Percentiles rank a stretch among this genome's conserved stretches.
These are phyloP conservation scores for Bombus sylvicola DNA, from an alignment of 1,140 invertebrate species.

Conservation along the genomic window DNA sequence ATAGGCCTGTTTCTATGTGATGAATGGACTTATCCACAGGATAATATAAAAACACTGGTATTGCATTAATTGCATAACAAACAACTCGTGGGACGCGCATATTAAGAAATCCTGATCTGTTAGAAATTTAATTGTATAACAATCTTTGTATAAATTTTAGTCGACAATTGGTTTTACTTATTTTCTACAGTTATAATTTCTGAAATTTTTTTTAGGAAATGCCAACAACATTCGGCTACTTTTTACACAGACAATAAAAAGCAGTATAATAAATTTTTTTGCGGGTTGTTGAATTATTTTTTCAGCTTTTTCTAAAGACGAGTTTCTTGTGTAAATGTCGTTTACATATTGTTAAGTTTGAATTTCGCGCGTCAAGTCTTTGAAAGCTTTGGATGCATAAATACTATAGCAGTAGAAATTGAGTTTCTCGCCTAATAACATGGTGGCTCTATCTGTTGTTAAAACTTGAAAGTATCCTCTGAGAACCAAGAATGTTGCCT, in stretches of 20 bases:
- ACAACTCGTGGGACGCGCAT: not conserved
- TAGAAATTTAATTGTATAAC: not conserved
- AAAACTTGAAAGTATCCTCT: not conserved
- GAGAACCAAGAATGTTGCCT: not conserved
- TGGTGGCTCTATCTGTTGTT: constrained; percentile 20
- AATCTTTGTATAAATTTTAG: not conserved
- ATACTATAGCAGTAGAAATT: not conserved
- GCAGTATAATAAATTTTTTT: not conserved
- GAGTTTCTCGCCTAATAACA: not conserved
- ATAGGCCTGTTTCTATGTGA: constrained; percentile 18
- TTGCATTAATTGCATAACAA: constrained; percentile 27
- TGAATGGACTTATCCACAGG: not conserved
- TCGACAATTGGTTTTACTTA: too few relatives aligned
- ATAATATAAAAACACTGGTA: not conserved
- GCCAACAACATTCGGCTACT: too few relatives aligned
- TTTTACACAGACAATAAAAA: too few relatives aligned
- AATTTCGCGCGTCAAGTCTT: too few relatives aligned
- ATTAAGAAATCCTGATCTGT: not conserved
- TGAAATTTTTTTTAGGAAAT: too few relatives aligned
- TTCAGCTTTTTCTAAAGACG: too few relatives aligned
- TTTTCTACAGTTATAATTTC: too few relatives aligned
- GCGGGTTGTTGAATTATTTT: not conserved
- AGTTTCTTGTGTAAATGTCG: too few relatives aligned
- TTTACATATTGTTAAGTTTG: too few relatives aligned
- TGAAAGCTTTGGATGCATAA: too few relatives aligned